Percentiles rank a stretch among this genome's conserved stretches.
Evolutionary conservation across 92 coral and sea anemone genomes (phyloP).

Genomic region (Porites evermanni): DNA sequence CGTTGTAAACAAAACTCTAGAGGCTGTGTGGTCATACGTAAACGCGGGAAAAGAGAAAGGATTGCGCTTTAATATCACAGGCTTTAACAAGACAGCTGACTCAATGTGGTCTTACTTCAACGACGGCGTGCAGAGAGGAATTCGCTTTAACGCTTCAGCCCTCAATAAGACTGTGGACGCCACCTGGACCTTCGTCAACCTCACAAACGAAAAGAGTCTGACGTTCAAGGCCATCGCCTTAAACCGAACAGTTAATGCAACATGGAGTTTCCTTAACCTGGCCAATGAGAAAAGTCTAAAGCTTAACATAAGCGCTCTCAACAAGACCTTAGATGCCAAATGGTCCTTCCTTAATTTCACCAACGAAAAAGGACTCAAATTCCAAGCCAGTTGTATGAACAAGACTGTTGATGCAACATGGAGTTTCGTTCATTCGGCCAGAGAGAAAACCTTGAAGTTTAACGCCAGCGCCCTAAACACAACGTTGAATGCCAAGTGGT

Average conservation of each 20-base stretch:
- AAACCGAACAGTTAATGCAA: constrained; percentile 69
- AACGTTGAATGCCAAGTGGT: constrained; percentile 61
- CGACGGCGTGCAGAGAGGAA: constrained; percentile 34
- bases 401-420: constrained; percentile 66
- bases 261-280: constrained; percentile 63
- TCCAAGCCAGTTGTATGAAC: constrained; percentile 76
- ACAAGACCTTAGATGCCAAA: constrained; percentile 68
- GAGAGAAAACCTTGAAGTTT: constrained; percentile 66
- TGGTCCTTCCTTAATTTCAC: constrained; percentile 56
- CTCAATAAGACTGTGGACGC: constrained; percentile 72
- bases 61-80: constrained; percentile 76
- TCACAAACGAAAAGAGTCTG: constrained; percentile 67
- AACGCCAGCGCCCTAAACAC: constrained; percentile 70
- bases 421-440: constrained; percentile 44
- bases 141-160: constrained; percentile 76
- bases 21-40: constrained; percentile 78
- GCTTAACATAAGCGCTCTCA: constrained; percentile 67
- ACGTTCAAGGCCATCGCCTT: constrained; percentile 74
- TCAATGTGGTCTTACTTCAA: constrained; percentile 74
- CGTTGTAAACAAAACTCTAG: constrained; percentile 70
- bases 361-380: constrained; percentile 68
- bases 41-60: constrained; percentile 68
- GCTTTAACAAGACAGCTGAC: constrained; percentile 68
- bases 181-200: constrained; percentile 71
- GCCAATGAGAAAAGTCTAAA: constrained; percentile 65